Percentiles rank a stretch among this genome's conserved stretches.
These are phyloP conservation scores for Rhabdomys pumilio DNA, from an alignment of 2,797 vertebrate species.

Conservation along the genomic window DNA sequence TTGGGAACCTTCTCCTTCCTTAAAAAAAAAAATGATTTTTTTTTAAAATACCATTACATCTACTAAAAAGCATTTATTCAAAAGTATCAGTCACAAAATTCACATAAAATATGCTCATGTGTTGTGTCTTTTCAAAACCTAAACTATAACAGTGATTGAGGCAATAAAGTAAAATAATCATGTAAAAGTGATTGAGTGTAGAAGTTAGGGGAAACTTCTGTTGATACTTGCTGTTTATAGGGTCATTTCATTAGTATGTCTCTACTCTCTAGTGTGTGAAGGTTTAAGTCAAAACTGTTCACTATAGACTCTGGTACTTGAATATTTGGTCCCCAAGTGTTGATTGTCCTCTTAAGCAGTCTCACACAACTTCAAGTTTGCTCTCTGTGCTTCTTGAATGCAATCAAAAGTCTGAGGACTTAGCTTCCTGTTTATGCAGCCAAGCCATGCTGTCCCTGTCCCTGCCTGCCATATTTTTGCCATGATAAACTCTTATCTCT, in stretches of 20 bases:
- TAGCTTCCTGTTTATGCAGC: neutral
- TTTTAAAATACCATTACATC: neutral
- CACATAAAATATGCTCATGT: neutral
- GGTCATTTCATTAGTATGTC: neutral
- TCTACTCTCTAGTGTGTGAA: neutral
- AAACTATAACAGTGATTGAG: neutral
- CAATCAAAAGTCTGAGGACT: neutral
- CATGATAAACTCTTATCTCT: neutral
- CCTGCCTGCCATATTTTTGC: neutral
- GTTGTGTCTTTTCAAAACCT: conserved; percentile 1
- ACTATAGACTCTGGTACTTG: neutral
- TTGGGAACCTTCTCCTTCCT: neutral
- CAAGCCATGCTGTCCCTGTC: neutral
- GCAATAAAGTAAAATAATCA: conserved; percentile 9
- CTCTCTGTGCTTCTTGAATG: neutral
- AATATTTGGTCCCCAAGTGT: neutral
- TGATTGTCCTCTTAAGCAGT: neutral
- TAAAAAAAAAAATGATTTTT: conserved; percentile 2
- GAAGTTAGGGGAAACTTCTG: neutral
- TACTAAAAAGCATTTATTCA: neutral
- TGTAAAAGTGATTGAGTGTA: neutral
- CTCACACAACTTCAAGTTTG: neutral
- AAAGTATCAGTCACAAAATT: conserved; percentile 37
- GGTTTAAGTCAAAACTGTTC: neutral
- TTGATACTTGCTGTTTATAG: no score